Evolutionary conservation across 92 coral and sea anemone genomes (phyloP).

Genomic region (Bergia puertoricense): DNA sequence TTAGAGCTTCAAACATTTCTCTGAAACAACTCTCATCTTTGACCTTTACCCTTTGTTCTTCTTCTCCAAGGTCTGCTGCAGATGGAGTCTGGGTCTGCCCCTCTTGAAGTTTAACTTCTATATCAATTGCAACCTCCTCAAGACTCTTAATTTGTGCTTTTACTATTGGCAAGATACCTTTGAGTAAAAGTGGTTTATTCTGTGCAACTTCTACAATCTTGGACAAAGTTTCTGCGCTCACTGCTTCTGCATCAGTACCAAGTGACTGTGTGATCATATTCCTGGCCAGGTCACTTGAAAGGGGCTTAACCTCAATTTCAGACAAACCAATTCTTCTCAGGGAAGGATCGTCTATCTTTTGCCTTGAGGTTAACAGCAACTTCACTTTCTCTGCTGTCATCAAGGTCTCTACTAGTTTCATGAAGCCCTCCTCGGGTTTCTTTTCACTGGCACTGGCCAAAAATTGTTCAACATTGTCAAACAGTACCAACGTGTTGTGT

Average conservation of each 20-base stretch:
- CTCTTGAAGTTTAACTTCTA: slow-evolving; percentile 20
- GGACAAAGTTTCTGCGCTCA: slow-evolving; percentile 13
- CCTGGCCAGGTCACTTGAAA: slow-evolving; percentile 29
- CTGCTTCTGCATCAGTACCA: slow-evolving; percentile 32
- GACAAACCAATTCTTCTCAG: slow-evolving; percentile 36
- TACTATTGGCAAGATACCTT: slow-evolving; percentile 47
- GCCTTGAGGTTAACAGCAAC: slow-evolving; percentile 62
- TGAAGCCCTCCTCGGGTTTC: slow-evolving; percentile 24
- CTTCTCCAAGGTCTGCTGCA: not conserved
- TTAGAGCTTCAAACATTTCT: slow-evolving; percentile 56
- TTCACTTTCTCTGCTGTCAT: slow-evolving; percentile 23
- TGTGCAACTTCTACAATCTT: slow-evolving; percentile 45
- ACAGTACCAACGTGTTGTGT: slow-evolving; percentile 40
- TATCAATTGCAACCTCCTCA: slow-evolving; percentile 2
- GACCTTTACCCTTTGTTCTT: not conserved
- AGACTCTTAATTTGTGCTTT: slow-evolving; percentile 28
- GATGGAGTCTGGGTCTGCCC: not conserved
- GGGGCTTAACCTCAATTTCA: slow-evolving; percentile 43
- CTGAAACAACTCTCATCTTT: slow-evolving; percentile 40
- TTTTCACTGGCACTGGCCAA: slow-evolving; percentile 7
- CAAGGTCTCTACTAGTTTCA: slow-evolving; percentile 23
- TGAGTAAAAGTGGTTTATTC: slow-evolving; percentile 59
- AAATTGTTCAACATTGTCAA: slow-evolving; percentile 74
- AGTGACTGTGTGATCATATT: slow-evolving; percentile 34
- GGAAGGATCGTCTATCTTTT: slow-evolving; percentile 41